These are phyloP conservation scores for Eupithecia insigniata DNA, from an alignment of 2,888 invertebrate species.

Conservation along the genomic window DNA sequence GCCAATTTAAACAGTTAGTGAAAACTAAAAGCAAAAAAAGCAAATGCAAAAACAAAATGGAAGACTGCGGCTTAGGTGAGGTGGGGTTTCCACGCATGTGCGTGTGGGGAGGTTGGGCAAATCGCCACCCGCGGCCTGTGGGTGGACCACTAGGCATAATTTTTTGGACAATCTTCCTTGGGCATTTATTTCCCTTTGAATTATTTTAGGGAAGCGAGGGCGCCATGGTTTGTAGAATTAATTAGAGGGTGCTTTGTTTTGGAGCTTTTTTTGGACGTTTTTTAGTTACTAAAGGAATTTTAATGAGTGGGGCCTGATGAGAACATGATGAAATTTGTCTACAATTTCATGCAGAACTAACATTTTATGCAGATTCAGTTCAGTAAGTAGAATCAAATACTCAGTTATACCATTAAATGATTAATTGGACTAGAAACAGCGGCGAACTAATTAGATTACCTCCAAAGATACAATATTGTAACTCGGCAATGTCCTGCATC, in stretches of 20 bases:
- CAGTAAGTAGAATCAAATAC: too few relatives aligned
- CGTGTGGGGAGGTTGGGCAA: constrained; percentile 56
- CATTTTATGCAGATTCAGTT: too few relatives aligned
- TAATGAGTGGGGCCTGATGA: constrained; percentile 52
- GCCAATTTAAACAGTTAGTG: constrained; percentile 35
- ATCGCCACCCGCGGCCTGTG: constrained; percentile 46
- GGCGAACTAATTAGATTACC: too few relatives aligned
- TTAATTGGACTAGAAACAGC: too few relatives aligned
- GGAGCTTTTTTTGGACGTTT: constrained; percentile 47
- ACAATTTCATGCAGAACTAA: too few relatives aligned
- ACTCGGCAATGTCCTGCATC: too few relatives aligned
- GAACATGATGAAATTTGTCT: constrained; percentile 13
- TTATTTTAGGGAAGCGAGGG: constrained; percentile 46
- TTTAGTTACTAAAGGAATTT: constrained; percentile 63
- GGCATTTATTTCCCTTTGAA: constrained; percentile 55
- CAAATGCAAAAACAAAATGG: constrained; percentile 79
- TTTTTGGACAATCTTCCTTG: constrained; percentile 61
- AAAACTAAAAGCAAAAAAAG: constrained; percentile 52
- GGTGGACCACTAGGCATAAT: constrained; percentile 59
- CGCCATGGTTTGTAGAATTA: constrained; percentile 70
- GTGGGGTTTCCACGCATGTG: constrained; percentile 77
- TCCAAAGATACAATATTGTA: too few relatives aligned
- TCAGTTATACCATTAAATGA: too few relatives aligned
- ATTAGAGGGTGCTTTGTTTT: constrained; percentile 65
- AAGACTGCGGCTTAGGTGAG: constrained; percentile 70